Evolutionary conservation across 1,140 invertebrate genomes (phyloP).

Genomic region (Paralvinella palmiformis): DNA sequence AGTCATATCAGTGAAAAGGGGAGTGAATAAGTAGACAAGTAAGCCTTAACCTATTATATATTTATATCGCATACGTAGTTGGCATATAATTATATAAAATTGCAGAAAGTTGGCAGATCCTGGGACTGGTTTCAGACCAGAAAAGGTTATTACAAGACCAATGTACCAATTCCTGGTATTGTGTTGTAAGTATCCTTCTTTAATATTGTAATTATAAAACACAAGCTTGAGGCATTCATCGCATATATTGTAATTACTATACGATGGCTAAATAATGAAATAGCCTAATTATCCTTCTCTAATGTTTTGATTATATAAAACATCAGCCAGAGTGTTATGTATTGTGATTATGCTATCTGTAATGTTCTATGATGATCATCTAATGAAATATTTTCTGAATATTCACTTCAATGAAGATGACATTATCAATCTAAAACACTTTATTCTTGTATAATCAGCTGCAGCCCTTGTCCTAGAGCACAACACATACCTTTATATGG

Average conservation of each 20-base stretch:
- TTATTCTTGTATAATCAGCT: conserved; percentile 31
- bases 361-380: neutral
- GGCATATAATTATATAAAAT: conserved; percentile 11
- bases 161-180: conserved; percentile 21
- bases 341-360: too few relatives aligned
- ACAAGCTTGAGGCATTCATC: neutral
- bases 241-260: neutral
- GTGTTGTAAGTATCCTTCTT: conserved; percentile 35
- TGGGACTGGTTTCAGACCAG: conserved; percentile 44
- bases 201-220: neutral
- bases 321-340: too few relatives aligned
- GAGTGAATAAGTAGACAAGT: too few relatives aligned
- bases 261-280: neutral
- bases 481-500: conserved; percentile 37
- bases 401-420: neutral
- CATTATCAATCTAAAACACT: neutral
- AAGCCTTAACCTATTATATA: too few relatives aligned
- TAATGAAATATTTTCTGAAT: neutral
- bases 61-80: too few relatives aligned
- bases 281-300: neutral
- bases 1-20: too few relatives aligned
- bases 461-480: conserved; percentile 29
- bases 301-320: too few relatives aligned
- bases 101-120: conserved; percentile 33
- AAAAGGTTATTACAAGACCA: conserved; percentile 32